Conservation (phyloP, 2,888 invertebrate genomes). For the Thumatha senex region DNA sequence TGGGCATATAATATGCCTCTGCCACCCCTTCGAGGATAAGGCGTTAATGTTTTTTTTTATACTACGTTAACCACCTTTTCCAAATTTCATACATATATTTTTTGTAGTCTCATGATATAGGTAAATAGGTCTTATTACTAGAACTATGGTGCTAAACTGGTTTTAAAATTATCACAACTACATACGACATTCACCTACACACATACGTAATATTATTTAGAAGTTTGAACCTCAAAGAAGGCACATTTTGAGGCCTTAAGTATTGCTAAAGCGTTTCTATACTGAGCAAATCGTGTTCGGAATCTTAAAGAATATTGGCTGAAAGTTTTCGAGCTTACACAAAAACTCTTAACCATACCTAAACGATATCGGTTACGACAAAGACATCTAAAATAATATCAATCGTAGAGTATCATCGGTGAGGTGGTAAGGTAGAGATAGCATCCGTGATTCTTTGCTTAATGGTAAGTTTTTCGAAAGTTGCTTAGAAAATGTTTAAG, state of each 20-base stretch:
- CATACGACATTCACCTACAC: slow-evolving; percentile 8
- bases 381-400: slow-evolving; percentile 48
- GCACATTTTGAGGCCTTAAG: slow-evolving; percentile 56
- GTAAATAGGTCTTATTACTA: too few species aligned
- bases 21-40: too few species aligned
- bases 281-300: slow-evolving; percentile 54
- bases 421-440: slow-evolving; percentile 11
- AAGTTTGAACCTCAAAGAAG: slow-evolving; percentile 42
- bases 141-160: too few species aligned
- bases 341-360: slow-evolving; percentile 39
- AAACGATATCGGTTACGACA: slow-evolving; percentile 39
- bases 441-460: too few species aligned
- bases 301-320: slow-evolving; percentile 50
- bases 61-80: too few species aligned
- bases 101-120: too few species aligned
- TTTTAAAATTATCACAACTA: slow-evolving; percentile 9
- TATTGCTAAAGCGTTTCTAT: slow-evolving; percentile 45
- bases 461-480: too few species aligned
- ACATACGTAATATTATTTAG: slow-evolving; percentile 35
- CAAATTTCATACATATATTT: too few species aligned
- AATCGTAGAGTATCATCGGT: slow-evolving; percentile 20
- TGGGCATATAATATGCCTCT: too few species aligned
- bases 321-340: slow-evolving; percentile 51
- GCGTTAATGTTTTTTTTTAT: too few species aligned
- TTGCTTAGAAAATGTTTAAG: too few species aligned